A percentile compares a stretch with the other conserved stretches of the same genome.
Evolutionary conservation across 1,140 invertebrate species (phyloP).

Genomic region (Drosophila pallidifrons): DNA sequence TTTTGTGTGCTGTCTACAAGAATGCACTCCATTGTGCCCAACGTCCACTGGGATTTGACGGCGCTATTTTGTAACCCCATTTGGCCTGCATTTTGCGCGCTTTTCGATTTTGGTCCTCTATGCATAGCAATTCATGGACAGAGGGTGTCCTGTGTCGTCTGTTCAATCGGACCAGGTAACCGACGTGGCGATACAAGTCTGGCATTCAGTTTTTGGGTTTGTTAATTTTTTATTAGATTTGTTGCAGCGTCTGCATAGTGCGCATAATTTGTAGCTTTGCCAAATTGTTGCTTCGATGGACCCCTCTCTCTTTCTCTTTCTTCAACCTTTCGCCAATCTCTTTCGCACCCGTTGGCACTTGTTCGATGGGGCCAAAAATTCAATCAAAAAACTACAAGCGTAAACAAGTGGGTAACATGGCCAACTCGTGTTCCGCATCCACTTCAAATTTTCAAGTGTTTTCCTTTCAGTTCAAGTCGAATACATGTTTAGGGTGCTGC

Average conservation of each 20-base stretch:
- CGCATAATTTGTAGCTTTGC: constrained; percentile 57
- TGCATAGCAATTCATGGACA: constrained; percentile 53
- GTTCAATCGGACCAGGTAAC: constrained; percentile 16
- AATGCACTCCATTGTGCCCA: constrained; percentile 43
- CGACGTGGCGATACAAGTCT: constrained; percentile 3
- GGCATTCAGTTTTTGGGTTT: constrained; percentile 37
- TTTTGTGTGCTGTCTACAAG: neutral
- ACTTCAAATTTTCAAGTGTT: constrained; percentile 58
- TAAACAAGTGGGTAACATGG: constrained; percentile 72
- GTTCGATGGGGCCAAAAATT: constrained; percentile 46
- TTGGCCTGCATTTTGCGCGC: constrained; percentile 81
- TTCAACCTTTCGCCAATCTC: neutral
- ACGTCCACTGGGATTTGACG: constrained; percentile 61
- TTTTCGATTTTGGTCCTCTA: constrained; percentile 68
- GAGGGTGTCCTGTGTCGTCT: constrained; percentile 49
- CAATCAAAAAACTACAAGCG: constrained; percentile 75
- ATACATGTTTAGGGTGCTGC: constrained; percentile 18
- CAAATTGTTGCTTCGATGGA: constrained; percentile 56
- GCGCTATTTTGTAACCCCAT: constrained; percentile 75
- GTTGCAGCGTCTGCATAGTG: constrained; percentile 52
- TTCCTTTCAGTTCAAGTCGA: constrained; percentile 44
- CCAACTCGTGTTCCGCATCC: constrained; percentile 46
- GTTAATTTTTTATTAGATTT: constrained; percentile 62
- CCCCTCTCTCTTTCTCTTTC: neutral
- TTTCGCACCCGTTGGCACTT: constrained; percentile 1